Conservation (phyloP, 2,888 invertebrate species). For the Phalera bucephala region DNA sequence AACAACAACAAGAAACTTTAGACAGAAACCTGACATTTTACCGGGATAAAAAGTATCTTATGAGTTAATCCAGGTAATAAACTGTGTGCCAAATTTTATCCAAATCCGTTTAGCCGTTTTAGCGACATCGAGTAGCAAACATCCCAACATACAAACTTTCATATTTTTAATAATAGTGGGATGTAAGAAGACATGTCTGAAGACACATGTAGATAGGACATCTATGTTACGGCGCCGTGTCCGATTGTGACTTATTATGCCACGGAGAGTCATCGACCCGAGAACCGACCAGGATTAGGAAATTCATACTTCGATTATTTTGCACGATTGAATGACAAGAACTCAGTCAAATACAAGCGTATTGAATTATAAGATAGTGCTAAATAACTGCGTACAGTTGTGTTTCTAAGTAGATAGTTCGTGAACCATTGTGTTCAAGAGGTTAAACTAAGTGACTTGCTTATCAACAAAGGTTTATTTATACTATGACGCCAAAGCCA, state of each 20-base stretch:
- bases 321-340: slow-evolving; percentile 36
- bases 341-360: slow-evolving; percentile 24
- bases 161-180: too few relatives aligned
- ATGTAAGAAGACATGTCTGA: slow-evolving; percentile 38
- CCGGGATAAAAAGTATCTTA: too few relatives aligned
- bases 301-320: slow-evolving; percentile 55
- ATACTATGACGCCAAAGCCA: slow-evolving; percentile 24
- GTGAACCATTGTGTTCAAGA: slow-evolving; percentile 24
- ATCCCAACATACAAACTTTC: too few relatives aligned
- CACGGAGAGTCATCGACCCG: slow-evolving; percentile 67
- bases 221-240: slow-evolving; percentile 50
- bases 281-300: slow-evolving; percentile 53
- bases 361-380: too few relatives aligned
- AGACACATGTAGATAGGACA: slow-evolving; percentile 43
- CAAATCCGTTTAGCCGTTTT: too few relatives aligned
- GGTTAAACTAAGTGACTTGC: slow-evolving; percentile 29
- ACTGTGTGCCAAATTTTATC: too few relatives aligned
- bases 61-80: too few relatives aligned
- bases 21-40: too few relatives aligned
- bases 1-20: too few relatives aligned
- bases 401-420: too few relatives aligned
- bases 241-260: slow-evolving; percentile 55
- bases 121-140: too few relatives aligned
- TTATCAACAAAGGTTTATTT: slow-evolving; percentile 34
- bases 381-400: too few relatives aligned